Evolutionary conservation across 1,140 invertebrate genomes (phyloP).

Genomic region (Aphidius ervi): DNA sequence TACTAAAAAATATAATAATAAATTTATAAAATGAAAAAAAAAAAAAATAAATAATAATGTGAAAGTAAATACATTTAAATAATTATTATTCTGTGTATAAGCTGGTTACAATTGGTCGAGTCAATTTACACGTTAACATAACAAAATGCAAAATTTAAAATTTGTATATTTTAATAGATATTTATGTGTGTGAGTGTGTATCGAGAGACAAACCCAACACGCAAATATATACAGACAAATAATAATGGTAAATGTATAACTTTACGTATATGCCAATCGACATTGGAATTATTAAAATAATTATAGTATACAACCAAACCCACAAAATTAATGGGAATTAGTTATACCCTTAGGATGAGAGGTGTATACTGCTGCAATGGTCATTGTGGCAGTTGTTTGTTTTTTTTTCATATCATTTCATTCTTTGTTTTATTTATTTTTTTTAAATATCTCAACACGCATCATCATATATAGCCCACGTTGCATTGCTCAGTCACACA

Average conservation of each 20-base stretch:
- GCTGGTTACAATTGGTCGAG: not conserved
- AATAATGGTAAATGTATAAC: too few relatives aligned
- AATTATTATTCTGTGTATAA: too few relatives aligned
- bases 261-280: constrained; percentile 25
- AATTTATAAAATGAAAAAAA: not conserved
- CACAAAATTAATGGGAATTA: constrained; percentile 40
- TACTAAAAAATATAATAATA: not conserved
- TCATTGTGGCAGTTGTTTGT: not conserved
- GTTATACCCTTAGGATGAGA: constrained; percentile 23
- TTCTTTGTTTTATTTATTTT: not conserved
- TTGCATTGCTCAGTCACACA: constrained; percentile 14
- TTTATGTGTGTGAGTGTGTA: not conserved
- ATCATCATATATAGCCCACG: constrained; percentile 4
- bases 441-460: not conserved
- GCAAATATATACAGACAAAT: too few relatives aligned
- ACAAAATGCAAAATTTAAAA: constrained; percentile 5
- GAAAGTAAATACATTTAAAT: too few relatives aligned
- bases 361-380: not conserved
- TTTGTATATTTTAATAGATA: too few relatives aligned
- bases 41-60: not conserved
- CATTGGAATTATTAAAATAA: constrained; percentile 39
- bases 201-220: not conserved
- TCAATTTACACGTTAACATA: constrained; percentile 20
- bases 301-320: constrained; percentile 33
- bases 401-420: not conserved